These are phyloP conservation scores for Archivesica marissinica DNA, from an alignment of 1,140 invertebrate genomes.

Conservation along the genomic window DNA sequence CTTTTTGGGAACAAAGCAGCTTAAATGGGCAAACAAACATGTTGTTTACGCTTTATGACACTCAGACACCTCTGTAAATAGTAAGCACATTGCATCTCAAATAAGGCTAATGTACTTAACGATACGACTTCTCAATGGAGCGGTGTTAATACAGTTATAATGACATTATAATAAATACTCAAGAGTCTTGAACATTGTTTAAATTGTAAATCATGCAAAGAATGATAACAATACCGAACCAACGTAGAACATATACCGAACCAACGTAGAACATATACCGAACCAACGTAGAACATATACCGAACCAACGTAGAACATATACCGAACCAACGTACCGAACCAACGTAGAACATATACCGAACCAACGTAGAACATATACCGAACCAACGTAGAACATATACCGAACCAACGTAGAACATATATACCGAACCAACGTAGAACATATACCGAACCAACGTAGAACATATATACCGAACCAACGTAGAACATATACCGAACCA, in stretches of 20 bases:
- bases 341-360: too few relatives aligned
- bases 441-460: too few relatives aligned
- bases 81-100: not conserved
- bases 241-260: not conserved
- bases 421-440: too few relatives aligned
- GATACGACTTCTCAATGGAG: not conserved
- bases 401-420: too few relatives aligned
- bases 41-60: slow-evolving; percentile 45
- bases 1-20: slow-evolving; percentile 38
- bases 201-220: slow-evolving; percentile 1
- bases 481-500: too few relatives aligned
- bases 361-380: too few relatives aligned
- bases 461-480: too few relatives aligned
- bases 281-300: not conserved
- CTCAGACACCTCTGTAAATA: slow-evolving; percentile 13
- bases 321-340: too few relatives aligned
- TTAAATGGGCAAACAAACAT: slow-evolving; percentile 18
- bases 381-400: too few relatives aligned
- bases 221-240: not conserved
- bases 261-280: not conserved
- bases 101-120: not conserved
- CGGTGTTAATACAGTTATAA: not conserved
- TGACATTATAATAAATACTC: slow-evolving; percentile 1
- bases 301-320: not conserved
- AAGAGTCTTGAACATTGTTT: slow-evolving; percentile 33